Conservation (phyloP, 2,888 invertebrate species). For the Carabus problematicus region DNA sequence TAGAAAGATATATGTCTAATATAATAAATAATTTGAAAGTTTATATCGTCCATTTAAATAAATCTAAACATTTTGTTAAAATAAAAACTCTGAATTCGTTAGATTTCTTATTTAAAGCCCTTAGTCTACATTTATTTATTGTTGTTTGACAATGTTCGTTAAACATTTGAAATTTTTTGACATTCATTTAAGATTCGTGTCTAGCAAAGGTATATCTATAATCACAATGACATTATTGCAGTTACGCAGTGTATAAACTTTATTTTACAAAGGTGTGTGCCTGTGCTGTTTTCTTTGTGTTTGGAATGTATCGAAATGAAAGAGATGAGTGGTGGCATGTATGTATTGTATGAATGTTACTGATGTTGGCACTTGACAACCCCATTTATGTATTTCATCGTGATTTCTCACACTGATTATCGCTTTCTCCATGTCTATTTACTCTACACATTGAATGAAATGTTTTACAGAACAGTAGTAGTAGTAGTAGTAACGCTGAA, state of each 20-base stretch:
- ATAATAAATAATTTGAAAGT: too few relatives aligned
- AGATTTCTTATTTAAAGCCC: slow-evolving; percentile 38
- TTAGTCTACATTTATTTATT: slow-evolving; percentile 35
- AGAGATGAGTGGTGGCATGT: background rate
- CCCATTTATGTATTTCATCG: background rate
- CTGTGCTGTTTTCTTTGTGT: slow-evolving; percentile 29
- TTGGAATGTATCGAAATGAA: slow-evolving; percentile 34
- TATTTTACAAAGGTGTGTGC: slow-evolving; percentile 33
- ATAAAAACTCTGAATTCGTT: slow-evolving; percentile 36
- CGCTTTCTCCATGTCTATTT: background rate
- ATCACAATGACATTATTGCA: slow-evolving; percentile 42
- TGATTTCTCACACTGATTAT: background rate
- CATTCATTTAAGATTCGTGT: slow-evolving; percentile 37
- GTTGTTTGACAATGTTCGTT: slow-evolving; percentile 30
- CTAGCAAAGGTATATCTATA: slow-evolving; percentile 39
- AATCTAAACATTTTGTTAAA: slow-evolving; percentile 34
- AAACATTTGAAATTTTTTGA: slow-evolving; percentile 25
- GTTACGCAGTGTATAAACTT: slow-evolving; percentile 37
- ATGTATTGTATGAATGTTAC: slow-evolving; percentile 8
- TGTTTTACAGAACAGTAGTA: background rate
- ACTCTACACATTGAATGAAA: background rate
- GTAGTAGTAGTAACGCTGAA: slow-evolving; percentile 8
- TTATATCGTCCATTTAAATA: slow-evolving; percentile 17
- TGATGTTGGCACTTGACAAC: slow-evolving; percentile 35
- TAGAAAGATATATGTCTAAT: too few relatives aligned